Conservation (phyloP, 2,888 invertebrate species). For the Harpagoxenus sublaevis region DNA sequence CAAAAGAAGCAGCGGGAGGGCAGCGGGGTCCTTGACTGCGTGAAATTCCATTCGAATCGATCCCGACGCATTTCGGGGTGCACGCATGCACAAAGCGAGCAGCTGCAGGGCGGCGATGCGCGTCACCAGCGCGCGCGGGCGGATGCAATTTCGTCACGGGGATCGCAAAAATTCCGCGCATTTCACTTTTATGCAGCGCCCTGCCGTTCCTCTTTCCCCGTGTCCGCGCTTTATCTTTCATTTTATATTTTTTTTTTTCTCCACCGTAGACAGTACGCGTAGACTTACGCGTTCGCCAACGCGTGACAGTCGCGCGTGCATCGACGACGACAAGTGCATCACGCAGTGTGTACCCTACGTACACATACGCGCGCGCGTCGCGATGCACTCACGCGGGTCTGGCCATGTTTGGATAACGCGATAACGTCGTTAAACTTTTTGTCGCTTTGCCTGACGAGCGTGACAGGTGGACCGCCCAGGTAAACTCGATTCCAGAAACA, state of each 20-base stretch:
- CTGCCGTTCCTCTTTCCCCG: background rate
- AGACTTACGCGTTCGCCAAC: slow-evolving; percentile 36
- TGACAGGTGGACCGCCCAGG: slow-evolving; percentile 69
- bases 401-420: slow-evolving; percentile 73
- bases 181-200: slow-evolving; percentile 40
- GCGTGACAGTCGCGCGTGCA: slow-evolving; percentile 54
- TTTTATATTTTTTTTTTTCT: slow-evolving; percentile 12
- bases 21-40: slow-evolving; percentile 44
- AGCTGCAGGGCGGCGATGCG: slow-evolving; percentile 45
- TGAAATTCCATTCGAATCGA: slow-evolving; percentile 67
- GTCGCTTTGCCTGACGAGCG: slow-evolving; percentile 70
- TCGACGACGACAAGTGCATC: slow-evolving; percentile 55
- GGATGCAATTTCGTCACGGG: slow-evolving; percentile 51
- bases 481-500: slow-evolving; percentile 77
- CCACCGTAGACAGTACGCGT: slow-evolving; percentile 15
- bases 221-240: slow-evolving; percentile 33
- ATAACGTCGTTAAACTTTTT: slow-evolving; percentile 78
- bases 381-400: slow-evolving; percentile 49
- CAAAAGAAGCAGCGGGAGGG: slow-evolving; percentile 18
- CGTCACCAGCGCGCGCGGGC: slow-evolving; percentile 46
- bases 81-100: slow-evolving; percentile 52
- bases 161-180: slow-evolving; percentile 52
- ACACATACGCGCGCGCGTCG: slow-evolving; percentile 47
- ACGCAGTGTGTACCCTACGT: slow-evolving; percentile 62
- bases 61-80: slow-evolving; percentile 50